Conservation (phyloP, 2,888 invertebrate species). For the Cetonia aurata region DNA sequence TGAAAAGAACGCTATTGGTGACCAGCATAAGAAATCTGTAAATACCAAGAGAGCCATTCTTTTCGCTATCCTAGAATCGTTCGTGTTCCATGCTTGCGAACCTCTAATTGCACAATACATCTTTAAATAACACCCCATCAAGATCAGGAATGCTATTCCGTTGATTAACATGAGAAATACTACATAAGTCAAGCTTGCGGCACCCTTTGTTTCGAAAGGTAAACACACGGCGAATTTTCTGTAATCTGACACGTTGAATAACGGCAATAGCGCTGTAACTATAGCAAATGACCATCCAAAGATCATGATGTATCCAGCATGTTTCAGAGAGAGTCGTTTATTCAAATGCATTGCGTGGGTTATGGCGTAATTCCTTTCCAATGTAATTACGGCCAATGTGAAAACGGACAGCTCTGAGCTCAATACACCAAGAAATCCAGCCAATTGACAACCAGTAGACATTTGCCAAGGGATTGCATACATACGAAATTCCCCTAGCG, state of each 20-base stretch:
- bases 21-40: conserved; percentile 98
- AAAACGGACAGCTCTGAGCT: conserved; percentile 95
- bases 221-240: conserved; percentile 96
- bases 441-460: conserved; percentile 91
- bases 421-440: conserved; percentile 94
- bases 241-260: conserved; percentile 94
- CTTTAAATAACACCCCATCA: conserved; percentile 96
- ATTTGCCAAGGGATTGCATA: conserved; percentile 98
- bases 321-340: conserved; percentile 89
- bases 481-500: conserved; percentile 94
- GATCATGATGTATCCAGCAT: conserved; percentile 93
- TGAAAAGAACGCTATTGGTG: conserved; percentile 96
- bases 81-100: conserved; percentile 97
- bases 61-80: conserved; percentile 96
- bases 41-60: conserved; percentile 97
- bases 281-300: conserved; percentile 93
- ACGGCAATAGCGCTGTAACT: conserved; percentile 87
- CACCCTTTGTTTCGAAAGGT: conserved; percentile 88
- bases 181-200: conserved; percentile 88
- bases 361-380: conserved; percentile 96
- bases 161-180: conserved; percentile 92
- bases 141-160: conserved; percentile 92
- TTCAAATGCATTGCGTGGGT: conserved; percentile 98
- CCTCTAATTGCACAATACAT: conserved; percentile 99
- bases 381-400: conserved; percentile 95